Percentiles rank a stretch among this genome's conserved stretches.
These are phyloP conservation scores for Zaprionus obscuricornis DNA, from an alignment of 2,888 invertebrate species.

Conservation along the genomic window DNA sequence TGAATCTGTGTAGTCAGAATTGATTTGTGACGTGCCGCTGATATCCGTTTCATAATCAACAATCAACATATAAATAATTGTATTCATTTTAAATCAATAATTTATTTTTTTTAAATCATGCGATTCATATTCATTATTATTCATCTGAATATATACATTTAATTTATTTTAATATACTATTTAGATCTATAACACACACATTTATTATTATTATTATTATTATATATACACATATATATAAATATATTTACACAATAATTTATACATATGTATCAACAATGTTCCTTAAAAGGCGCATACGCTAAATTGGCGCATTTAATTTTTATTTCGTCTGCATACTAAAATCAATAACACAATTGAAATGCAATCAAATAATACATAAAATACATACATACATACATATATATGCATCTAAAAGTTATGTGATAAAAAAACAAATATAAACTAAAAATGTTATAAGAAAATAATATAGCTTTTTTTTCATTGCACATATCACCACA, in stretches of 20 bases:
- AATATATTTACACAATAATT: slow-evolving; percentile 6
- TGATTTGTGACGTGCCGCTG: slow-evolving; percentile 26
- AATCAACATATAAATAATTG: slow-evolving; percentile 19
- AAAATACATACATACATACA: slow-evolving; percentile 23
- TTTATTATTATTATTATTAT: too few species aligned
- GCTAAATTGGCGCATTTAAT: slow-evolving; percentile 20
- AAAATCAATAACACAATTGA: slow-evolving; percentile 23
- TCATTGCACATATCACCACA: slow-evolving; percentile 25
- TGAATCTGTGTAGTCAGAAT: slow-evolving; percentile 47
- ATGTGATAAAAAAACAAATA: slow-evolving; percentile 53
- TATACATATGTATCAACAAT: slow-evolving; percentile 33
- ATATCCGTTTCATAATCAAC: slow-evolving; percentile 34
- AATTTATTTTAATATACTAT: slow-evolving; percentile 30
- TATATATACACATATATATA: too few species aligned
- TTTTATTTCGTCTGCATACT: slow-evolving; percentile 17
- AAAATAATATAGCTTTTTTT: slow-evolving; percentile 21
- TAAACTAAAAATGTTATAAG: slow-evolving; percentile 26
- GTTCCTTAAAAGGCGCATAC: slow-evolving; percentile 48
- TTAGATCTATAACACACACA: background rate
- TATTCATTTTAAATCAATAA: slow-evolving; percentile 27
- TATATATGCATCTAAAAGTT: slow-evolving; percentile 33
- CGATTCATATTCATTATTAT: slow-evolving; percentile 37
- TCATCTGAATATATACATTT: slow-evolving; percentile 18
- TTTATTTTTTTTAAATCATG: slow-evolving; percentile 30
- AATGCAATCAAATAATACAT: slow-evolving; percentile 23